Evolutionary conservation across 2,113 vertebrate genomes (phyloP), one percentile per base, ranked within the genome.

Genomic region (Macquaria australasica): DNA sequence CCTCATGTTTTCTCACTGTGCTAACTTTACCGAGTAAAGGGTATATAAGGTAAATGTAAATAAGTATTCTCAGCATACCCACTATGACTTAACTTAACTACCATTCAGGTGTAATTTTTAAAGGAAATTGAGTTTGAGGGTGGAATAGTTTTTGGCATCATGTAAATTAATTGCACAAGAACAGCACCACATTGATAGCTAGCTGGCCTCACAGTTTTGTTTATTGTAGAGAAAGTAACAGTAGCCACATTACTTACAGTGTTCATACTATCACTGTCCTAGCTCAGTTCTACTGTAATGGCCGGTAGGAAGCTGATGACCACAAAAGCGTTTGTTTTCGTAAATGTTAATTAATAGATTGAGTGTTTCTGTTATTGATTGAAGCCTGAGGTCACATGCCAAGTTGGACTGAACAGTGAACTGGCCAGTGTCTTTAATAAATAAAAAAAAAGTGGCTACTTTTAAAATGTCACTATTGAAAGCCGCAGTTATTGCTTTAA

Each of bases 401-500:
- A 78, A 11, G 31, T 77, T 73, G 55, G 59, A 45, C 20, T 18
- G 45, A 70, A 43, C 34, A 58, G 25, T 59, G 15, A 83, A 60
- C 34, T 39, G 41, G 43, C 51, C 37, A 2, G 25, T 23, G 39
- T 82, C 18, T 59, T 83, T 12, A 79, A 77, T 59, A 34, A 34
- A 48, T 66, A 14, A 34, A n/a, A n/a, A n/a, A n/a, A n/a, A n/a
- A n/a, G n/a, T n/a, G 16, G 18, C 48, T 37, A 8, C 51, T 83
- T 76, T 77, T 25, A 31, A 59, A 76, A 75, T 64, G 34, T 31
- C 58, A 66, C 55, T 37, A 31, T 23, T 87, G 48, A 86, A 83
- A 76, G 59, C 43, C 73, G 73, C 73, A 75, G 2, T 64, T 50
- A 62, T 72, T 70, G 59, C 45, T 72, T 75, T 59, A 72, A 87